Conservation (phyloP, 2,888 invertebrate species). For the Eupithecia exiguata region DNA sequence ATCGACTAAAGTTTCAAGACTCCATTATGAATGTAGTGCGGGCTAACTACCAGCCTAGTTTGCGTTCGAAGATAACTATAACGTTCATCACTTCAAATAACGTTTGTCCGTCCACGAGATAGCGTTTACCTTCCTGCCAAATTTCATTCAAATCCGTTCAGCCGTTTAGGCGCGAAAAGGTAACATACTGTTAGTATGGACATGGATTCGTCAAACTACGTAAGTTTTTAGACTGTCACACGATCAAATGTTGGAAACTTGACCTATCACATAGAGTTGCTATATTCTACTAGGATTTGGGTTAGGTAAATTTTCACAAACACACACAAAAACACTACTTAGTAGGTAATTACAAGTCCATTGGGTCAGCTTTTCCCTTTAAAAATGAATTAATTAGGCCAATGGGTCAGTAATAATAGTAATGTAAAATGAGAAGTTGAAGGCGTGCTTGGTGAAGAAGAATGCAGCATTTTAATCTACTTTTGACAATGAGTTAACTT, state of each 20-base stretch:
- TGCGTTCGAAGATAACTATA: too few species aligned
- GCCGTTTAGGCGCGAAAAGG: too few species aligned
- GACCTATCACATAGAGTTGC: neutral
- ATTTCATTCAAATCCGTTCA: too few species aligned
- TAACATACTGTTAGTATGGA: too few species aligned
- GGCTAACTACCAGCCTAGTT: too few species aligned
- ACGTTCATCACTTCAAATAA: too few species aligned
- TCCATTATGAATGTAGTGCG: too few species aligned
- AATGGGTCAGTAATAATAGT: neutral
- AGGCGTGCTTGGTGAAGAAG: neutral
- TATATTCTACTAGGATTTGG: neutral
- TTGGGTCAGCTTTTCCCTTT: neutral
- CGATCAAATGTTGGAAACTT: neutral
- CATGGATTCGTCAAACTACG: too few species aligned
- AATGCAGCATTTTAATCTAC: neutral
- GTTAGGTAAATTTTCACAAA: neutral
- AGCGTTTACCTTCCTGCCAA: too few species aligned
- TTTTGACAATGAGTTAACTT: constrained; percentile 2
- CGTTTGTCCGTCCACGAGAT: too few species aligned
- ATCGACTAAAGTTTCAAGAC: too few species aligned
- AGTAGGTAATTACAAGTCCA: neutral
- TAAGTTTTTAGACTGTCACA: neutral
- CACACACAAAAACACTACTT: neutral
- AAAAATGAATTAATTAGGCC: neutral
- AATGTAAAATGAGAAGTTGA: neutral